phyloP scores from a whole-genome alignment of 2,113 vertebrate species.

The Verasper variegatus region DNA sequence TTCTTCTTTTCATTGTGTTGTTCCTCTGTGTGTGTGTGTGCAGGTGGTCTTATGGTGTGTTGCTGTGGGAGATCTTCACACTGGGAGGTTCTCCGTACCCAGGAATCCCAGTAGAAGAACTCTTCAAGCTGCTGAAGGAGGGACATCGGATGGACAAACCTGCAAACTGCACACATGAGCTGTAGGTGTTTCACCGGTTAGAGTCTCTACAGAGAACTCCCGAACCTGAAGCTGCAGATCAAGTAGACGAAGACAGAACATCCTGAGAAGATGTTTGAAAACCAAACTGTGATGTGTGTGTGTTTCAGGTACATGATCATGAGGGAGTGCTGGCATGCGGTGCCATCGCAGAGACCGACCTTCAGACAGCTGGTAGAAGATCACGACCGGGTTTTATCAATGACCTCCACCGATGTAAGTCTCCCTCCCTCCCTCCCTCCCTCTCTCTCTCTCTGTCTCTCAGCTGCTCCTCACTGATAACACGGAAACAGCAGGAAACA shows the following conservation, averaged over 20 bases:
- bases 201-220: no score
- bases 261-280: no score
- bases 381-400: slow-evolving; percentile 91
- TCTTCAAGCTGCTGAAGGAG: slow-evolving; percentile 98
- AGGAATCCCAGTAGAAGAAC: slow-evolving; percentile 96
- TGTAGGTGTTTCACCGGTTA: slow-evolving; percentile 82
- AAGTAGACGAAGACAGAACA: no score
- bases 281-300: not conserved
- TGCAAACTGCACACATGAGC: slow-evolving; percentile 95
- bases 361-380: slow-evolving; percentile 98
- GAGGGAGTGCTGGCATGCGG: slow-evolving; percentile 96
- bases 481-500: not conserved
- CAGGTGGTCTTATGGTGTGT: slow-evolving; percentile 98
- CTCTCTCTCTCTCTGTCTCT: not conserved
- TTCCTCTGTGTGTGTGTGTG: slow-evolving; percentile 37
- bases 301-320: slow-evolving; percentile 95
- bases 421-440: not conserved
- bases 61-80: slow-evolving; percentile 99
- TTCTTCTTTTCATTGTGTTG: not conserved
- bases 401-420: slow-evolving; percentile 94
- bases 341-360: slow-evolving; percentile 94
- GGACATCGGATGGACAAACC: slow-evolving; percentile 99
- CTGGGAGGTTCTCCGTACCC: slow-evolving; percentile 97
- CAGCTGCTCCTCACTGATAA: slow-evolving; percentile 3
- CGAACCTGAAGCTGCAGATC: no score